Evolutionary conservation across 35 echinoderm and acorn worm genomes (phyloP), one percentile per base, ranked within the genome.

Genomic region (Holothuria glaberrima): DNA sequence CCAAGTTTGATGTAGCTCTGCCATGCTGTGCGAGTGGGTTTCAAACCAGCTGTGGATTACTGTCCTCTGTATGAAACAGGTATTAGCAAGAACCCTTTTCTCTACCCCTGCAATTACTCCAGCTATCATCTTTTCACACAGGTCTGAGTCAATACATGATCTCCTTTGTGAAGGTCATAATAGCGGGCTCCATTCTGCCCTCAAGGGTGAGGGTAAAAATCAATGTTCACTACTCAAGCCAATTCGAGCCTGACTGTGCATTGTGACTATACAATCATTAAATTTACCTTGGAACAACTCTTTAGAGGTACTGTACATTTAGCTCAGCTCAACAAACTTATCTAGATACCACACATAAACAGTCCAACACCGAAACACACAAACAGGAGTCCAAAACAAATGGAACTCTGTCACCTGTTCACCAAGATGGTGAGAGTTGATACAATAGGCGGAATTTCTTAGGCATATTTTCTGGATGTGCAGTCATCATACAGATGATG

Each of bases 161-260:
- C 36, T 31, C 26, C 70, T 30, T 73, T 73, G 70, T 73, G 30
- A 20, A 13, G 4, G 70, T 73, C 9, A 73, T 73, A 73, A 73
- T 73, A 44, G 70, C 29, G 19, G 33, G 70, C 70, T 73, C 26
- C 30, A 33, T 20, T 14, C 19, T 27, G 29, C 29, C 70, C 70
- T 73, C 70, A 73, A 73, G 70, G 70, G 70, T 73, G 9, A 19
- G 70, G 70, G 36, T 20, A 66, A 66, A 66, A 73, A 73, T 73
- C 70, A 73, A 73, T 73, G 70, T 33, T 33, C 19, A 19, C 63
- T 73, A 73, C 70, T 73, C 36, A 33, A 35, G 36, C 70, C 70
- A 73, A 73, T 35, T 73, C 30, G 70, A 73, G 70, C 70, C 70
- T 73, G 70, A 73, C 70, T 73, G 63, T 22, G 22, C 3, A 66